phyloP scores from a whole-genome alignment of 1,140 invertebrate species.

The Dolichoris vasculosae region DNA sequence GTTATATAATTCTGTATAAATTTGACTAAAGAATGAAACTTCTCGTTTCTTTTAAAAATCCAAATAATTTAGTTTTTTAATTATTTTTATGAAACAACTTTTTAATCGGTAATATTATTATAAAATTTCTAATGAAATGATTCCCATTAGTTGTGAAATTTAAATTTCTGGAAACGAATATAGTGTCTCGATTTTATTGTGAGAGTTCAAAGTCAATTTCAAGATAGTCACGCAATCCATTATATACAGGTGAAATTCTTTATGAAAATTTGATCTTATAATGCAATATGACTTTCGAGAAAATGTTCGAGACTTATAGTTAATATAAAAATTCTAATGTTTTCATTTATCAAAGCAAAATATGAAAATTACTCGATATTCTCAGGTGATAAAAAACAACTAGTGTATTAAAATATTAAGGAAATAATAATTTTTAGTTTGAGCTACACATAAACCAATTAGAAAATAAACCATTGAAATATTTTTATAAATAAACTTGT shows the following conservation, averaged over 20 bases:
- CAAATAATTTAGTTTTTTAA: too few relatives aligned
- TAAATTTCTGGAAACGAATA: not conserved
- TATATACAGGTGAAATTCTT: conserved; percentile 15
- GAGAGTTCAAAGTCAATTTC: conserved; percentile 6
- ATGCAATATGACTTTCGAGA: not conserved
- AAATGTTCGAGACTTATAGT: conserved; percentile 1
- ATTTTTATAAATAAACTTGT: too few relatives aligned
- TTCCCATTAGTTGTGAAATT: not conserved
- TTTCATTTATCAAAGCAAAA: not conserved
- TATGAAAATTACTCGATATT: not conserved
- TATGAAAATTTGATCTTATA: conserved; percentile 10
- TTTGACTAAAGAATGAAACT: too few relatives aligned
- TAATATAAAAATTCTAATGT: not conserved
- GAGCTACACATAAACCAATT: too few relatives aligned
- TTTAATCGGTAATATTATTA: not conserved
- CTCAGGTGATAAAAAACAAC: not conserved
- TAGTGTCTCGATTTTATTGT: not conserved
- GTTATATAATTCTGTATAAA: too few relatives aligned
- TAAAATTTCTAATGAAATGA: not conserved
- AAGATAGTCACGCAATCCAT: conserved; percentile 17
- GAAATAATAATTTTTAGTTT: too few relatives aligned
- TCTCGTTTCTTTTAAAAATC: too few relatives aligned
- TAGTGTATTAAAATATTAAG: not conserved
- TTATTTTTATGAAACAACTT: too few relatives aligned
- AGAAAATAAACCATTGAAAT: too few relatives aligned